Conservation (phyloP, 92 coral and sea anemone species). For the Porites evermanni region DNA sequence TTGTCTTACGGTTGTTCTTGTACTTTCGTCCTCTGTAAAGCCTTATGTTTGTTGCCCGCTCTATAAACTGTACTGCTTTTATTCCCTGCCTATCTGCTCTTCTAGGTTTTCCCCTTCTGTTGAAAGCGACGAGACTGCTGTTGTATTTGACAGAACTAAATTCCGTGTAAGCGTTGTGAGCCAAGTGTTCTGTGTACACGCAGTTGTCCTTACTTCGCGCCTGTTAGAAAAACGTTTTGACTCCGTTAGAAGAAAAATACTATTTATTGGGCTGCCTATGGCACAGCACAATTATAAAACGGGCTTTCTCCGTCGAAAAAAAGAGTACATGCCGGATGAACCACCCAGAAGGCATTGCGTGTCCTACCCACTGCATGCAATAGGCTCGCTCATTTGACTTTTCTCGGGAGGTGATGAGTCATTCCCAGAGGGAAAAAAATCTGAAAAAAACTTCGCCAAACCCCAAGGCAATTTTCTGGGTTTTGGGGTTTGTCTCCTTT, state of each 20-base stretch:
- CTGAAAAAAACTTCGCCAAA: too few species aligned
- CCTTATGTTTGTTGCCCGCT: slow-evolving; percentile 76
- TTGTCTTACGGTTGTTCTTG: slow-evolving; percentile 41
- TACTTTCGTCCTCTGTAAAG: slow-evolving; percentile 68
- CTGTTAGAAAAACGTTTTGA: slow-evolving; percentile 34
- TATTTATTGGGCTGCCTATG: background rate
- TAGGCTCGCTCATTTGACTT: too few species aligned
- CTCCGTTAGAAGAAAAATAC: background rate
- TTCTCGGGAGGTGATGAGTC: too few species aligned
- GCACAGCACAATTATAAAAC: background rate
- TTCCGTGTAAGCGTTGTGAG: slow-evolving; percentile 87
- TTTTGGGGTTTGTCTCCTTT: too few species aligned
- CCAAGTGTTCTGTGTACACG: slow-evolving; percentile 82
- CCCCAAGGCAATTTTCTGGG: too few species aligned
- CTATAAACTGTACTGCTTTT: slow-evolving; percentile 93
- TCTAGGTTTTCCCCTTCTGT: slow-evolving; percentile 78
- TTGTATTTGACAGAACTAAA: slow-evolving; percentile 79
- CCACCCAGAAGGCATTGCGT: too few species aligned
- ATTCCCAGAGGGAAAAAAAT: too few species aligned
- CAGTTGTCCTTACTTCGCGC: slow-evolving; percentile 77
- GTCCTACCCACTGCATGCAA: too few species aligned
- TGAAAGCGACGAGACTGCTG: slow-evolving; percentile 81
- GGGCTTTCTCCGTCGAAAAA: background rate
- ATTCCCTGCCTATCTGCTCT: slow-evolving; percentile 56
- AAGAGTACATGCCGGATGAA: too few species aligned